Base-by-base conservation (phyloP, 2,113 vertebrate species). In the Nesoenas mayeri region DNA sequence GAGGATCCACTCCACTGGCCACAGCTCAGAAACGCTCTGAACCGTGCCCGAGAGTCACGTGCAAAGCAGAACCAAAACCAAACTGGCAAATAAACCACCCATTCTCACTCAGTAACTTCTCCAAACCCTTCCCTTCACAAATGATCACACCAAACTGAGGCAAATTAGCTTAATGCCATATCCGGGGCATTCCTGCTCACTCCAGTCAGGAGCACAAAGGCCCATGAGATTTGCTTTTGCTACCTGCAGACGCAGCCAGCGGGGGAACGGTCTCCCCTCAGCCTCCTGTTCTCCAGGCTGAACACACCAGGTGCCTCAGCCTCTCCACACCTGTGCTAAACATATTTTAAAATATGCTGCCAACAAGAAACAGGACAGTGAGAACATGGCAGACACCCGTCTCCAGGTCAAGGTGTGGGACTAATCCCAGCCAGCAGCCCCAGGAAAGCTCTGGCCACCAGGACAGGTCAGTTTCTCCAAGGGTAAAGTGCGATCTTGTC, bases 41-140 rank as follows among this genome's bases (percentile, higher is more conserved):
- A 31, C 31, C 1, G 1, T 58, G 50, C 12, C 44, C 1, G 0
- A 44, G 40, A 58, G 40, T 5, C 36, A 19, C n/a, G 4, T 26
- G n/a, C 24, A 13, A 25, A 65, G 42, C 56, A 94, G 29, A 73
- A 58, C 38, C 7, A 26, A 64, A 69, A 5, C 22, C 53, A 72
- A 69, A 25, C 62, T 36, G 28, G 8, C 42, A 58, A 53, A 85
- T 5, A 19, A 6, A 34, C 16, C 73, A 19, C 8, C 28, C 10
- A 1, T 24, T 42, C 31, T 32, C n/a, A 11, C 38, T 12, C 21
- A 7, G 64, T 7, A 15, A 21, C 51, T 17, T 79, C 51, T 61
- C 25, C 40, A 80, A 22, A 57, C 4, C 29, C 29, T 4, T 20
- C 32, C 19, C 47, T 38, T 53, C 6, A 3, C 22, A 25, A 47